phyloP scores from a whole-genome alignment of 2,797 vertebrate species.

The Galagoides demidoff region DNA sequence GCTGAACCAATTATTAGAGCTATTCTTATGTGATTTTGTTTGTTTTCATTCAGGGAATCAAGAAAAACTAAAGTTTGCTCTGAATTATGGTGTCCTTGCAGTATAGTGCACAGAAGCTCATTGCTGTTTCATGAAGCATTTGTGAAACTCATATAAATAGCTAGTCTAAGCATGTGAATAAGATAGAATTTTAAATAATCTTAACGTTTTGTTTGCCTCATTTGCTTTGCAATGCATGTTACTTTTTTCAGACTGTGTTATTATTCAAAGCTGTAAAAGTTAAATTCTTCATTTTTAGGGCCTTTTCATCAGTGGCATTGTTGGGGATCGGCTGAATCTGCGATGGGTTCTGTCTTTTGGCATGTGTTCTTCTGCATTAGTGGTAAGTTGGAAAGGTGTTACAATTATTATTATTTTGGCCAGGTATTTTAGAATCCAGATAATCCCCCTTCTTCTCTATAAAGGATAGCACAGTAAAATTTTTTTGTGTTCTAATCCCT shows the following conservation, averaged over 20 bases:
- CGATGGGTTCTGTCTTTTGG: constrained; percentile 96
- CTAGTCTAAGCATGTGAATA: background rate
- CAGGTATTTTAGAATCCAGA: background rate
- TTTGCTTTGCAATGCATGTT: background rate
- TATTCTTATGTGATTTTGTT: no score
- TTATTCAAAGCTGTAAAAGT: background rate
- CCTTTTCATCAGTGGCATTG: constrained; percentile 95
- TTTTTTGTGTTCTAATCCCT: background rate
- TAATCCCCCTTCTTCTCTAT: background rate
- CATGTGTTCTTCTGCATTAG: constrained; percentile 95
- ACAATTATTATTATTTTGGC: background rate
- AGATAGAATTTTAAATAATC: background rate
- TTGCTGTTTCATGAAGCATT: background rate
- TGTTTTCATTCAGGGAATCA: background rate
- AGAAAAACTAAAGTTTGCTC: background rate
- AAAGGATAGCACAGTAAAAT: background rate
- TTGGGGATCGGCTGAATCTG: constrained; percentile 95
- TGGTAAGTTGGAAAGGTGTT: constrained; percentile 89
- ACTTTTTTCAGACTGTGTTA: background rate
- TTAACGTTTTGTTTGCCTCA: background rate
- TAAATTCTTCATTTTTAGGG: constrained; percentile 88
- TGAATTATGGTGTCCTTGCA: background rate
- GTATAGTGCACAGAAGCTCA: background rate
- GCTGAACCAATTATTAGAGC: no score
- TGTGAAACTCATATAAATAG: background rate